Evolutionary conservation across 1,140 invertebrate genomes (phyloP), one percentile per base, ranked within the genome.

Genomic region (Musca domestica): DNA sequence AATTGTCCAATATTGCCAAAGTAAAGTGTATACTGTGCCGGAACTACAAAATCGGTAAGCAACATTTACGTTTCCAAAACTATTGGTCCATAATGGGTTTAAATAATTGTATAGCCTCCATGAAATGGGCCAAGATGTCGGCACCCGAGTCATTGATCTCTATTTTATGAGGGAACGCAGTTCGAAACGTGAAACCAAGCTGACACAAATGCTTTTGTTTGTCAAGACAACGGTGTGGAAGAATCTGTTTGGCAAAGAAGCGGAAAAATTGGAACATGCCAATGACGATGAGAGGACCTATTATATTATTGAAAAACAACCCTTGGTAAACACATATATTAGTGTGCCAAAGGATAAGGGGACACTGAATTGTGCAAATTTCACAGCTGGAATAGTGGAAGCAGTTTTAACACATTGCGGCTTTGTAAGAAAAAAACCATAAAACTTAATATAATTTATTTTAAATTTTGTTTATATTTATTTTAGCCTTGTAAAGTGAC

Each of bases 291-390:
- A 98, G 76, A 87, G 91, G 70, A 98, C 94, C 20, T 98, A 99
- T 84, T 99, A 99, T 77, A 94, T 99, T 15, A 99, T 99, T 76
- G 98, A 99, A 83, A 97, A 97, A 80, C 97, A 99, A 76, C 94
- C 97, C 15, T 75, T 99, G 68, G 95, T 87, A 0, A 99, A 99
- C 83, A 93, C 92, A 78, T 99, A 92, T 82, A 98, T 99, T 74
- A 99, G 97, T 67, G 92, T 99, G 41, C 96, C 97, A 5, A 96
- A 98, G 82, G 97, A 99, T 80, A 99, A 98, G 85, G 94, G 95
- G 63, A 95, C 91, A 72, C 84, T 99, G 0, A 99, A 99, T 82
- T 99, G 96, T 87, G 96, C 97, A n/a, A 93, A 95, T 48, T 99
- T 99, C 79, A 92, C 95, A 71, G 98, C 96, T 71, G 98, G 98